These are phyloP conservation scores for Trichosurus vulpecula DNA, from an alignment of 2,797 vertebrate species.

Conservation along the genomic window DNA sequence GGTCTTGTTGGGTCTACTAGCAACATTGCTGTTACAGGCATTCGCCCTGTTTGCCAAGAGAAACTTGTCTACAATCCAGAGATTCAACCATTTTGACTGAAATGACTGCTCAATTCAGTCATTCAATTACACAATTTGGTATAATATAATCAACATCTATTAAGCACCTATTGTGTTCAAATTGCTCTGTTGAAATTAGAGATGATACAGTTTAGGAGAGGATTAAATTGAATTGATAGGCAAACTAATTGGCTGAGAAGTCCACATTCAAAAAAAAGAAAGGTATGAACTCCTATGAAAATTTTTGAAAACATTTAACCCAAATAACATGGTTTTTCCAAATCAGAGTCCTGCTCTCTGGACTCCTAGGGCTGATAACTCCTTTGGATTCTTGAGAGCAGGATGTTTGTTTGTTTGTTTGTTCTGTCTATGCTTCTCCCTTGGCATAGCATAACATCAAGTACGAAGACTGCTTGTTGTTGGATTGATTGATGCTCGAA, in stretches of 20 bases:
- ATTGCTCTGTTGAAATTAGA: background rate
- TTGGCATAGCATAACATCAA: background rate
- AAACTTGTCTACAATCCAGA: constrained; percentile 48
- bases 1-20: too few species aligned
- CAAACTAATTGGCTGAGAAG: background rate
- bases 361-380: background rate
- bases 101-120: constrained; percentile 48
- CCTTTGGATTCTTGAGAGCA: background rate
- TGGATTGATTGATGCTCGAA: background rate
- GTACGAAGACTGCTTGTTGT: background rate
- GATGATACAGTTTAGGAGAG: background rate
- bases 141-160: constrained; percentile 24
- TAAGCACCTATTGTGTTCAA: constrained; percentile 25
- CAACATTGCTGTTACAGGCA: too few species aligned
- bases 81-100: constrained; percentile 36
- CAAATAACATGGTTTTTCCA: background rate
- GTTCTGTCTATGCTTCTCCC: background rate
- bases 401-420: background rate
- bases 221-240: constrained; percentile 4
- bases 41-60: constrained; percentile 12
- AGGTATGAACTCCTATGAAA: too few species aligned
- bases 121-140: constrained; percentile 18
- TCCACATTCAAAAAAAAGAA: too few species aligned
- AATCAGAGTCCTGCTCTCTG: background rate
- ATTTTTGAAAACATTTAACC: background rate